A percentile compares a stretch with the other conserved stretches of the same genome.
phyloP scores from a whole-genome alignment of 2,113 vertebrate genomes.

The Mellivora capensis region DNA sequence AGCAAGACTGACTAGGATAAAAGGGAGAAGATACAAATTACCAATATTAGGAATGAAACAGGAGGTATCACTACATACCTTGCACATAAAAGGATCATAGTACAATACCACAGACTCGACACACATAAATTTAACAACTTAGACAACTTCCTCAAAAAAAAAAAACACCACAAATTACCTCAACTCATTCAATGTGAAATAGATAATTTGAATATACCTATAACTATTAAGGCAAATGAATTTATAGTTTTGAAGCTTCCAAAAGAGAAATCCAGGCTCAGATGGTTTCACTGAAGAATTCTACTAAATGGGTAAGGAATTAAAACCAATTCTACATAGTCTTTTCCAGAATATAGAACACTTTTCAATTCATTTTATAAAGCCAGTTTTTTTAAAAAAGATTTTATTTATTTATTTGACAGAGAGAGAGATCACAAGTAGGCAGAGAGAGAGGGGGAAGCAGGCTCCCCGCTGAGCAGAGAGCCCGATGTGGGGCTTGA shows the following conservation, averaged over 20 bases:
- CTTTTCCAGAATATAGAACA: background rate
- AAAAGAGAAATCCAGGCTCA: background rate
- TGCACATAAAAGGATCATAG: background rate
- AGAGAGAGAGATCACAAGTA: too few relatives aligned
- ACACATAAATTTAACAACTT: background rate
- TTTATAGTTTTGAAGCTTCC: background rate
- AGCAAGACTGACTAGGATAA: background rate
- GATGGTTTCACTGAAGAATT: background rate
- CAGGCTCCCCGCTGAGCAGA: too few relatives aligned
- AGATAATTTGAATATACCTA: background rate
- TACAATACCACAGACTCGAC: background rate
- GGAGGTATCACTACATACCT: background rate
- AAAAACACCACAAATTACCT: background rate
- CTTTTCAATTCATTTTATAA: background rate
- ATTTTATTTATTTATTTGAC: too few relatives aligned
- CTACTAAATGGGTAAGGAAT: background rate
- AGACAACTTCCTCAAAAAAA: background rate
- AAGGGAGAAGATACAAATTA: background rate
- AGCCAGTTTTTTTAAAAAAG: background rate
- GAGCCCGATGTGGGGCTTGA: too few relatives aligned
- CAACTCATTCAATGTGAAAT: background rate
- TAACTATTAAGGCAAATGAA: background rate
- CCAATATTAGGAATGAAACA: background rate
- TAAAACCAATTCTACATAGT: background rate
- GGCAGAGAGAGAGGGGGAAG: too few relatives aligned